A percentile compares a stretch with the other conserved stretches of the same genome.
Evolutionary conservation across 1,140 invertebrate genomes (phyloP).

Genomic region (Bombus pascuorum): DNA sequence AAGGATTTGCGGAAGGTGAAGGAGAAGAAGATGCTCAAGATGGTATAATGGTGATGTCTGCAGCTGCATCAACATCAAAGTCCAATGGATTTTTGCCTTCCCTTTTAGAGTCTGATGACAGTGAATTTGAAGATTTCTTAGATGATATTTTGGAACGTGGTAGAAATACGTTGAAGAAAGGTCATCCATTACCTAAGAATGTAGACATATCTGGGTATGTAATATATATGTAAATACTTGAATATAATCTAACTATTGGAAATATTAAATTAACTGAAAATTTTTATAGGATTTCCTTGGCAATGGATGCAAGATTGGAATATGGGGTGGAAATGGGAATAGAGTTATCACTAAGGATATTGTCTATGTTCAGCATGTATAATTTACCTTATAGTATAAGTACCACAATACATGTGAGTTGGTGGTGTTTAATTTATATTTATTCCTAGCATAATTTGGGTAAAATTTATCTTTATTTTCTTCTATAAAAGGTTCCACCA

Average conservation of each 20-base stretch:
- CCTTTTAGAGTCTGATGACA: slow-evolving; percentile 88
- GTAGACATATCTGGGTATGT: slow-evolving; percentile 75
- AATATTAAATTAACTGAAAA: not conserved
- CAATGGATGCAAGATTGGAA: slow-evolving; percentile 90
- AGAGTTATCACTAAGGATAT: slow-evolving; percentile 88
- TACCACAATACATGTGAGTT: slow-evolving; percentile 79
- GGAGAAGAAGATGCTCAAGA: slow-evolving; percentile 79
- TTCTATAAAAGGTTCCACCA: slow-evolving; percentile 45
- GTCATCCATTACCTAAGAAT: slow-evolving; percentile 74
- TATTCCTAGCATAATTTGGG: too few relatives aligned
- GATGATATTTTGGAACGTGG: slow-evolving; percentile 86
- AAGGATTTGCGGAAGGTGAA: slow-evolving; percentile 72
- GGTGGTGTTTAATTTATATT: slow-evolving; percentile 18
- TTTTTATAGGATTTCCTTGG: slow-evolving; percentile 84
- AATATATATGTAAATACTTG: not conserved
- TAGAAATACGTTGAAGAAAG: slow-evolving; percentile 81
- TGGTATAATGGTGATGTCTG: slow-evolving; percentile 65
- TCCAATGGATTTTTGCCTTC: slow-evolving; percentile 84
- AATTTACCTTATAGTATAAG: slow-evolving; percentile 84
- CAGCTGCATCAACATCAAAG: slow-evolving; percentile 75
- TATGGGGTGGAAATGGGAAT: slow-evolving; percentile 88
- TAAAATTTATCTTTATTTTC: not conserved
- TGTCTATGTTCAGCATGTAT: slow-evolving; percentile 85
- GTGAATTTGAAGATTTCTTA: slow-evolving; percentile 87
- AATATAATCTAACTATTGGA: not conserved